Conservation (phyloP, 2,888 invertebrate species). For the Taenaris catops region DNA sequence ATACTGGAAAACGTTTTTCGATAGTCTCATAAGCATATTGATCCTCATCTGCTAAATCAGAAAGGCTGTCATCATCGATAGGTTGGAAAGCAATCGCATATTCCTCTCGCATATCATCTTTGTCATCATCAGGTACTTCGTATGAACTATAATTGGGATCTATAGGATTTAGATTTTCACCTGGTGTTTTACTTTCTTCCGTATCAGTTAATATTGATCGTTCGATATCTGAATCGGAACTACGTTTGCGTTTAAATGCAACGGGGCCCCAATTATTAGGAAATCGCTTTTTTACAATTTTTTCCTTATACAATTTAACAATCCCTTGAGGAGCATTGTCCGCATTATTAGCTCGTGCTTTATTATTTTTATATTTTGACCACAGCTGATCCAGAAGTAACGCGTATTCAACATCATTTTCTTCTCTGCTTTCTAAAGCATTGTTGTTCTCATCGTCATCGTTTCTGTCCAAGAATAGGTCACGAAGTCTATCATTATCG, state of each 20-base stretch:
- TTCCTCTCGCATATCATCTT: conserved; percentile 65
- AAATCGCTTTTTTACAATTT: conserved; percentile 64
- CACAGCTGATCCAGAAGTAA: conserved; percentile 76
- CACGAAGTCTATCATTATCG: conserved; percentile 59
- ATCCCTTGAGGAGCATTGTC: conserved; percentile 61
- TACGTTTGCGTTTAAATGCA: conserved; percentile 71
- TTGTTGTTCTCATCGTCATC: conserved; percentile 49
- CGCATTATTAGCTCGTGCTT: conserved; percentile 46
- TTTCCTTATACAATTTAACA: conserved; percentile 66
- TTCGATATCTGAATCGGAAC: conserved; percentile 47
- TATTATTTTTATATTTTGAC: conserved; percentile 76
- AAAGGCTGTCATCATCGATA: conserved; percentile 57
- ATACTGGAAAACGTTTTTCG: conserved; percentile 83
- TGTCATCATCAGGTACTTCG: conserved; percentile 55
- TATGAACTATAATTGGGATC: conserved; percentile 55
- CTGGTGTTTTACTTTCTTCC: conserved; percentile 41
- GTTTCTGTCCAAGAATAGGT: conserved; percentile 56
- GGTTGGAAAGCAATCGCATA: conserved; percentile 72
- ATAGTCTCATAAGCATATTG: conserved; percentile 58
- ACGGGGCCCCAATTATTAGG: conserved; percentile 73
- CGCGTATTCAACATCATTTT: conserved; percentile 75
- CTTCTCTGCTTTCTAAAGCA: conserved; percentile 38
- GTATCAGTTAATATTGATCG: conserved; percentile 43
- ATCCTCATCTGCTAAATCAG: conserved; percentile 59
- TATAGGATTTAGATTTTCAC: conserved; percentile 30